Evolutionary conservation across 2,888 invertebrate species (phyloP).

Genomic region (Cryptosula pallasiana): DNA sequence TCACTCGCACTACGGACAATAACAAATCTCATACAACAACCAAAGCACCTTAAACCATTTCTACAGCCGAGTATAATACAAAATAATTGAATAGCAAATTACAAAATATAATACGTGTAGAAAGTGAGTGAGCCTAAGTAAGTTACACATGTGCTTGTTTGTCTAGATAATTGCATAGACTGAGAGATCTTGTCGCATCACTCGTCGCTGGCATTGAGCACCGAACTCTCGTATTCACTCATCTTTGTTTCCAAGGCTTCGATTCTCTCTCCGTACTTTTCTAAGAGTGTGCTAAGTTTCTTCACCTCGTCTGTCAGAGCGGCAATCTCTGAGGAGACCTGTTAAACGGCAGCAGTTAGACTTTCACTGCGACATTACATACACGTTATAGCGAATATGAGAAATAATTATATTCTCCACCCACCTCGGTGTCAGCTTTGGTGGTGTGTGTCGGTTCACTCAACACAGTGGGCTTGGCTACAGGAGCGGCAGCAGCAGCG

Average conservation of each 20-base stretch:
- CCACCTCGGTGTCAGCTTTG: too few relatives aligned
- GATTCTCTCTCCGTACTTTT: constrained; percentile 9
- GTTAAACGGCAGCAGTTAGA: neutral
- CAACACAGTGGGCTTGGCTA: neutral
- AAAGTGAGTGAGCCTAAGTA: too few relatives aligned
- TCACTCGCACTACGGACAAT: too few relatives aligned
- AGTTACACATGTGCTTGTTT: too few relatives aligned
- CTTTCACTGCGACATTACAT: too few relatives aligned
- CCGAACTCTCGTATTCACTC: neutral
- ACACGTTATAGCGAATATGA: too few relatives aligned
- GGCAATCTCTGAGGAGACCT: neutral
- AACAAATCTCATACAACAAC: too few relatives aligned
- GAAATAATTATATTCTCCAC: too few relatives aligned
- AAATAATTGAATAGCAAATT: too few relatives aligned
- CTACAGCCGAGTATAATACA: too few relatives aligned
- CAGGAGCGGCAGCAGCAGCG: neutral
- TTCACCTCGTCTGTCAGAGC: constrained; percentile 13
- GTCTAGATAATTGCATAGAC: neutral
- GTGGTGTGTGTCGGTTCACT: neutral
- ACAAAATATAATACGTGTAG: too few relatives aligned
- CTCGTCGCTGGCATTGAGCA: constrained; percentile 12
- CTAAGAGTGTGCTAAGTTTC: neutral
- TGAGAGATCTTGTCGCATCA: neutral
- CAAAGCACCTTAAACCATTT: too few relatives aligned
- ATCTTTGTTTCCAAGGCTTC: neutral